These are phyloP conservation scores for Staurois parvus DNA, from an alignment of 2,797 vertebrate species.

Conservation along the genomic window DNA sequence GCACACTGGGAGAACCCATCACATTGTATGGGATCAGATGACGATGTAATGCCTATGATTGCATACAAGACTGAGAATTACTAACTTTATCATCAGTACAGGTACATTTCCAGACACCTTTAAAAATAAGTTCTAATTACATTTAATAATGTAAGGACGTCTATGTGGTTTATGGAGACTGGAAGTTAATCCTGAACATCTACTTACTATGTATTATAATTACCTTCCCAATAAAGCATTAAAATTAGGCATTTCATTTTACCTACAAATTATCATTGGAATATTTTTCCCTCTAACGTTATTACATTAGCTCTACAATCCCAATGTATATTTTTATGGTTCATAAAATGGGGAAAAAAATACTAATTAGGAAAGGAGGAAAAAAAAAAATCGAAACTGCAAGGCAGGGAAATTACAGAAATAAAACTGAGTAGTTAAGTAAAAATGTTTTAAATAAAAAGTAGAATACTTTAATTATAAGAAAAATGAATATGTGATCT, in stretches of 20 bases:
- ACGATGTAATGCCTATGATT: too few species aligned
- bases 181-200: constrained; percentile 6
- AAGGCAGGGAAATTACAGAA: neutral
- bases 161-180: neutral
- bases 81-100: too few species aligned
- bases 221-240: constrained; percentile 2
- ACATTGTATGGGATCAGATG: too few species aligned
- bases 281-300: neutral
- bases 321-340: constrained; percentile 14
- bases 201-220: constrained; percentile 5
- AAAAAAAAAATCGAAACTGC: neutral
- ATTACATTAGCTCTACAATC: neutral
- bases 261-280: neutral
- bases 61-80: too few species aligned
- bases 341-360: constrained; percentile 5
- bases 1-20: too few species aligned
- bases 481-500: neutral
- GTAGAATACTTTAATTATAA: neutral
- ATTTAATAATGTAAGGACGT: constrained; percentile 1
- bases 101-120: neutral
- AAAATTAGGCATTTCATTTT: neutral
- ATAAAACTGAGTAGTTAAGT: neutral
- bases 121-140: neutral
- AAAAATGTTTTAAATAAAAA: neutral
- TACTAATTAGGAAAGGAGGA: neutral